Conservation (phyloP, 2,113 vertebrate genomes). For the Mormyrus lacerda region DNA sequence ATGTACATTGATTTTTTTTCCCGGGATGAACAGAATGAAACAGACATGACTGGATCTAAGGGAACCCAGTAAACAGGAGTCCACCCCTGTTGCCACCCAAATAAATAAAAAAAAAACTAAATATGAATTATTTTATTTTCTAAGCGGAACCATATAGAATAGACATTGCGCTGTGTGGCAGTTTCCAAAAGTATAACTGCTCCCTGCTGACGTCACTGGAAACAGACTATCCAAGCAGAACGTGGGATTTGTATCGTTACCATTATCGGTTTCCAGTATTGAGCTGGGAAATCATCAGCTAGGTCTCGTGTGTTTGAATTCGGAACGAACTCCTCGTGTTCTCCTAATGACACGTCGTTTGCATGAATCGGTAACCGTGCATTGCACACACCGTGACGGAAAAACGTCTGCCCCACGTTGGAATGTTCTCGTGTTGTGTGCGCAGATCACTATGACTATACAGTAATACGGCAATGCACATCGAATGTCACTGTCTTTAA, state of each 20-base stretch:
- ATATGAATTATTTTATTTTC: not conserved
- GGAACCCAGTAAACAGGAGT: not conserved
- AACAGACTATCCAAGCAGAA: not conserved
- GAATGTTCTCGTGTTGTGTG: not conserved
- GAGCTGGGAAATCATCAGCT: not conserved
- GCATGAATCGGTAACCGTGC: not conserved
- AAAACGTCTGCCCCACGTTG: not conserved
- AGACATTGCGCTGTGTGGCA: not conserved
- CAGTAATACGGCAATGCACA: not conserved
- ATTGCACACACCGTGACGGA: not conserved
- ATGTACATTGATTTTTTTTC: not conserved
- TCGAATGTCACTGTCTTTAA: not conserved
- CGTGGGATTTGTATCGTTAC: not conserved
- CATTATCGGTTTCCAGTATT: not conserved
- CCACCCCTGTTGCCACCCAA: not conserved
- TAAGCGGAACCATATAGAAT: not conserved
- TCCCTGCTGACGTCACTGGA: not conserved
- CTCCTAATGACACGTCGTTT: not conserved
- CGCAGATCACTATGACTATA: not conserved
- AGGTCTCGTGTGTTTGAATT: not conserved
- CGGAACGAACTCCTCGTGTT: not conserved
- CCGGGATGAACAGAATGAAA: not conserved
- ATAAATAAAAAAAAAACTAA: not conserved
- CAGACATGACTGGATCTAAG: not conserved
- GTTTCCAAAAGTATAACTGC: not conserved